A percentile compares a stretch with the other conserved stretches of the same genome.
Evolutionary conservation across 2,113 vertebrate genomes (phyloP).

Genomic region (Otocyon megalotis): DNA sequence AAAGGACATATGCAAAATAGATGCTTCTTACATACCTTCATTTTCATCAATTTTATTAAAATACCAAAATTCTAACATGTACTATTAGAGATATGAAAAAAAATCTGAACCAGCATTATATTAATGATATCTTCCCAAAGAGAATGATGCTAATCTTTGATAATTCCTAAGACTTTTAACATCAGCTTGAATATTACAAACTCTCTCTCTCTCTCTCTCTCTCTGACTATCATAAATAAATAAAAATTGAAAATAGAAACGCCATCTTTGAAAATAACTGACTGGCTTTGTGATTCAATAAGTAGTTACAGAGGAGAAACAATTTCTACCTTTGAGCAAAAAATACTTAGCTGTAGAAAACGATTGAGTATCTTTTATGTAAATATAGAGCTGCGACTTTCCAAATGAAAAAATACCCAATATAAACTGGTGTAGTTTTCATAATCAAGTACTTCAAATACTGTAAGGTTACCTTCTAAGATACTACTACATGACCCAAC

Average conservation of each 20-base stretch:
- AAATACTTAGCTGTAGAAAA: conserved; percentile 44
- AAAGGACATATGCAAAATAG: background rate
- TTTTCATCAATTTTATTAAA: background rate
- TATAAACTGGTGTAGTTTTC: conserved; percentile 9
- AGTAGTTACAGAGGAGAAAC: conserved; percentile 16
- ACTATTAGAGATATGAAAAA: background rate
- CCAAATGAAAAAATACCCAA: conserved; percentile 28
- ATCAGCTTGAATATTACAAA: conserved; percentile 24
- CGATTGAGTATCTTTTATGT: conserved; percentile 28
- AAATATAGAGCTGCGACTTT: conserved; percentile 49
- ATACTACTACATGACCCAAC: background rate
- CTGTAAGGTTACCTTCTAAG: background rate
- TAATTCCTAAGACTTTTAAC: conserved; percentile 30
- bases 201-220: too few relatives aligned
- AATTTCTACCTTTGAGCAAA: conserved; percentile 52
- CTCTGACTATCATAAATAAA: too few relatives aligned
- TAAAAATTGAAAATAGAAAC: conserved; percentile 61
- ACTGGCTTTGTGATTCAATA: conserved; percentile 26
- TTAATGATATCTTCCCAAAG: background rate
- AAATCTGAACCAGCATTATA: background rate
- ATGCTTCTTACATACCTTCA: background rate
- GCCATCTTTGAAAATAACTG: conserved; percentile 26
- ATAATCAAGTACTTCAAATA: conserved; percentile 26
- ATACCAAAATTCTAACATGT: conserved; percentile 21
- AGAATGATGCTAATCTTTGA: conserved; percentile 8